phyloP scores from a whole-genome alignment of 2,113 vertebrate species.

The Tragelaphus buxtoni region DNA sequence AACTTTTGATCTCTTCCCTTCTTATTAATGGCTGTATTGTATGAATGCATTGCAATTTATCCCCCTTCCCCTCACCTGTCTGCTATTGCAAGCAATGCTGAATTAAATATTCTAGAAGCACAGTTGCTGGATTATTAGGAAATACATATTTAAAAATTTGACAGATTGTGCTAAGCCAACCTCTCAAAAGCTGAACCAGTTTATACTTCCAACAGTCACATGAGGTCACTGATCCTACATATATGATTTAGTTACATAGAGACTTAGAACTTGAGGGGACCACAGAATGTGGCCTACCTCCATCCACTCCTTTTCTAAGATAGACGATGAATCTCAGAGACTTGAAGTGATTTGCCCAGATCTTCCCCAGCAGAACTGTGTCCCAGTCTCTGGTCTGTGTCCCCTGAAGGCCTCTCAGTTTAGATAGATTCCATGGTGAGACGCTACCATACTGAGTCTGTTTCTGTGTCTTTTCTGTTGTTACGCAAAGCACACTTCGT shows the following conservation, averaged over 20 bases:
- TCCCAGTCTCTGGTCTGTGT: background rate
- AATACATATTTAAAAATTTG: background rate
- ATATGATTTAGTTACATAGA: background rate
- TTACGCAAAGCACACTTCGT: background rate
- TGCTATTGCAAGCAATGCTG: background rate
- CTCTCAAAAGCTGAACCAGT: background rate
- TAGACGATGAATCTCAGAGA: background rate
- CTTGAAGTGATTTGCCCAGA: background rate
- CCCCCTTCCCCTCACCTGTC: background rate
- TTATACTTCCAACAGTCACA: background rate
- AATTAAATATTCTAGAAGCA: slow-evolving; percentile 33
- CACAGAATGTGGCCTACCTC: background rate
- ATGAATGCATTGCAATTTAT: background rate
- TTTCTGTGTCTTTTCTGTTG: background rate
- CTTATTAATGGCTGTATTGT: background rate
- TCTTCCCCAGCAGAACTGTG: background rate
- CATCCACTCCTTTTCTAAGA: background rate
- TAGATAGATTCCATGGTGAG: background rate
- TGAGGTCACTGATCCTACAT: background rate
- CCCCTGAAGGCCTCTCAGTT: background rate
- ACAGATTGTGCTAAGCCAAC: background rate
- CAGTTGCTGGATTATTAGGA: background rate
- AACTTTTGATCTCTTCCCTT: background rate
- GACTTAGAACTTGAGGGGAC: slow-evolving; percentile 5
- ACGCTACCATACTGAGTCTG: background rate